Evolutionary conservation across 2,888 invertebrate genomes (phyloP).

Genomic region (Monopis laevigella): DNA sequence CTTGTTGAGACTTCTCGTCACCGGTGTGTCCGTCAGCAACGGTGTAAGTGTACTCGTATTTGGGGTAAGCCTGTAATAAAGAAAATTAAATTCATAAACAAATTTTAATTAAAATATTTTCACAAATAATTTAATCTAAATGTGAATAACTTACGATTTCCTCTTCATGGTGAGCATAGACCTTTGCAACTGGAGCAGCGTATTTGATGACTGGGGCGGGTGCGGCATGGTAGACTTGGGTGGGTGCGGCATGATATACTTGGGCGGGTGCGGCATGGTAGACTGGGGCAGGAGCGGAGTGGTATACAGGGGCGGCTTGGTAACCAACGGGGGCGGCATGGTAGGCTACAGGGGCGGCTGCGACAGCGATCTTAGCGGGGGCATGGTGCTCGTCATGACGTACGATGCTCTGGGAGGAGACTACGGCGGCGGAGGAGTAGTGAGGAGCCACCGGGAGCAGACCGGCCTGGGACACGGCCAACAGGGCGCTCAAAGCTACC

Average conservation of each 20-base stretch:
- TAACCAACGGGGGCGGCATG: conserved; percentile 24
- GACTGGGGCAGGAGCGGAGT: conserved; percentile 23
- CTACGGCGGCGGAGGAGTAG: conserved; percentile 41
- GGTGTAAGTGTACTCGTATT: conserved; percentile 56
- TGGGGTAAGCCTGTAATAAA: conserved; percentile 31
- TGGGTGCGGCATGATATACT: too few species aligned
- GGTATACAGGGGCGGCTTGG: conserved; percentile 17
- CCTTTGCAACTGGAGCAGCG: conserved; percentile 23
- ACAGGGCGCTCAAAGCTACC: conserved; percentile 12
- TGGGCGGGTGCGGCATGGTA: conserved; percentile 18
- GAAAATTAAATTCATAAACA: not conserved
- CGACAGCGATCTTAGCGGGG: conserved; percentile 25
- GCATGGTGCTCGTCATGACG: conserved; percentile 29
- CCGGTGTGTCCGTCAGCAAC: conserved; percentile 61
- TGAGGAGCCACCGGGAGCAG: conserved; percentile 46
- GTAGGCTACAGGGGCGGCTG: conserved; percentile 23
- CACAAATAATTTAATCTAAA: too few species aligned
- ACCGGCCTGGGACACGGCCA: conserved; percentile 29
- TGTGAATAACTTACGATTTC: conserved; percentile 15
- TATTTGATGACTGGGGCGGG: conserved; percentile 23
- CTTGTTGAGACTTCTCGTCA: conserved; percentile 60
- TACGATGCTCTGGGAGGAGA: conserved; percentile 30
- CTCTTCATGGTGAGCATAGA: conserved; percentile 17
- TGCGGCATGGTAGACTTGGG: conserved; percentile 23
- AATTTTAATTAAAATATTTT: too few species aligned